Conservation (phyloP, 2,113 vertebrate genomes). For the Cariama cristata region DNA sequence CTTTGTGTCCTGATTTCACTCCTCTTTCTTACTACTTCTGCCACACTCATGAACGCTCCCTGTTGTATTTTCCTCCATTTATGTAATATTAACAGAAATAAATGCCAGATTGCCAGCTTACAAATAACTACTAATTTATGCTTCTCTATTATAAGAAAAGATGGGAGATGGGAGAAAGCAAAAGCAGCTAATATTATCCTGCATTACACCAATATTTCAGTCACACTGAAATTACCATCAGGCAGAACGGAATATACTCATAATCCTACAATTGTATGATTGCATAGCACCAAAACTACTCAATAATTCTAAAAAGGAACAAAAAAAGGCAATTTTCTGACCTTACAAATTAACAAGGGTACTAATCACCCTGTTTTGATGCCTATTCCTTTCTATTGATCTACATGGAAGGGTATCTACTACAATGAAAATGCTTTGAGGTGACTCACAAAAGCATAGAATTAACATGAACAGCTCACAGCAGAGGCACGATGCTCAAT, state of each 20-base stretch:
- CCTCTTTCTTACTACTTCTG: not conserved
- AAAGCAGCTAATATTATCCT: not conserved
- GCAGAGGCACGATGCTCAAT: not conserved
- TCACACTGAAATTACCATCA: not conserved
- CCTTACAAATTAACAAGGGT: not conserved
- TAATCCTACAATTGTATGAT: not conserved
- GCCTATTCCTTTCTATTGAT: not conserved
- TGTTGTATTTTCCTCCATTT: not conserved
- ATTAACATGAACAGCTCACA: not conserved
- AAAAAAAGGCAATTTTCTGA: not conserved
- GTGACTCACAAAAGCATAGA: not conserved
- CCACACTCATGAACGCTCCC: not conserved
- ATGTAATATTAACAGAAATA: slow-evolving; percentile 34
- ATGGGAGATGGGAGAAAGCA: not conserved
- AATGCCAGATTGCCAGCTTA: slow-evolving; percentile 10
- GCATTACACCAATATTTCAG: not conserved
- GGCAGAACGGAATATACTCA: not conserved
- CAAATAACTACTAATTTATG: not conserved
- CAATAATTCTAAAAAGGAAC: not conserved
- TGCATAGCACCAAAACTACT: not conserved
- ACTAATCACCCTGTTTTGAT: not conserved
- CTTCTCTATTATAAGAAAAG: not conserved
- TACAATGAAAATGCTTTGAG: not conserved
- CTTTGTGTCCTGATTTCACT: not conserved
- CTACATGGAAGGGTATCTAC: not conserved